Conservation (phyloP, 2,113 vertebrate genomes). For the Formicarius rufipectus region DNA sequence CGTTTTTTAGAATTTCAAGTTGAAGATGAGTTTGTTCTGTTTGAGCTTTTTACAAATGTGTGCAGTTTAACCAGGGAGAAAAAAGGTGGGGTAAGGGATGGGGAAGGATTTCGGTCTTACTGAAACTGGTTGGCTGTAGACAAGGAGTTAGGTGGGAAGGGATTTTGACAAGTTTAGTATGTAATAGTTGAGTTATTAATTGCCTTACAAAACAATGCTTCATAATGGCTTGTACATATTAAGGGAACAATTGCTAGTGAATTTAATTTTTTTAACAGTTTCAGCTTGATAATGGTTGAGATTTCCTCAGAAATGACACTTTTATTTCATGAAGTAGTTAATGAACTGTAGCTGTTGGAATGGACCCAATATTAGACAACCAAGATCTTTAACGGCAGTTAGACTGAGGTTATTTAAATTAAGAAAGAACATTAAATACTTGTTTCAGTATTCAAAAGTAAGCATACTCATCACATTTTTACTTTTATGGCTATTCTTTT, state of each 20-base stretch:
- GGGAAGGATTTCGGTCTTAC: not conserved
- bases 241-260: not conserved
- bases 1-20: not conserved
- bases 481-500: not conserved
- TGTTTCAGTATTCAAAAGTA: not conserved
- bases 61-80: not conserved
- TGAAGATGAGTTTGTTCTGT: not conserved
- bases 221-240: not conserved
- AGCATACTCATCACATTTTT: not conserved
- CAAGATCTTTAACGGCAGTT: not conserved
- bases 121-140: not conserved
- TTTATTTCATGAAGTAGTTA: not conserved
- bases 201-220: not conserved
- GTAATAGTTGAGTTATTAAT: not conserved
- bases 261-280: not conserved
- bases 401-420: not conserved
- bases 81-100: not conserved
- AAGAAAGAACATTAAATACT: not conserved
- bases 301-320: not conserved
- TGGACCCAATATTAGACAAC: not conserved
- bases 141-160: not conserved
- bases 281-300: not conserved
- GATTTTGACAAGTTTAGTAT: not conserved
- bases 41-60: not conserved
- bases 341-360: not conserved